A percentile compares a stretch with the other conserved stretches of the same genome.
Evolutionary conservation across 2,113 vertebrate genomes (phyloP).

Genomic region (Aegotheles bennettii): DNA sequence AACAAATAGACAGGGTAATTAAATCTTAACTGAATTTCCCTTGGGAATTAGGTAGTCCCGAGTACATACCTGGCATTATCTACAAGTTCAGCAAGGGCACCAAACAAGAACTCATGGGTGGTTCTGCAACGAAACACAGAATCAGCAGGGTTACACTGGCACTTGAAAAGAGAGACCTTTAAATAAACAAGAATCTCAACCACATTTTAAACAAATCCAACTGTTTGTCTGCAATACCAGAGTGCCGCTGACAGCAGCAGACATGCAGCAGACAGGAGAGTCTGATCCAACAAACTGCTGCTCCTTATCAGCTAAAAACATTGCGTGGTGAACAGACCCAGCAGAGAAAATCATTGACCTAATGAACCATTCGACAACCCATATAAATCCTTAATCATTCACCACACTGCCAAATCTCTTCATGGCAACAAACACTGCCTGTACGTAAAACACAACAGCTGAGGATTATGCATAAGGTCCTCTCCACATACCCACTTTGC

Average conservation of each 20-base stretch:
- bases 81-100: slow-evolving; percentile 95
- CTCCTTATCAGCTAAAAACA: not conserved
- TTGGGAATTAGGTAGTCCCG: not conserved
- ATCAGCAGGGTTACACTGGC: slow-evolving; percentile 5
- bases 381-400: not conserved
- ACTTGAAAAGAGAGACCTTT: not conserved
- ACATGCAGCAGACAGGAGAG: not conserved
- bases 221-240: not conserved
- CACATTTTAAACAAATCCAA: not conserved
- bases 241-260: not conserved
- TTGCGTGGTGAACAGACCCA: accelerated
- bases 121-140: slow-evolving; percentile 81
- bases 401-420: not conserved
- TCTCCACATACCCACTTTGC: not conserved
- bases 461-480: not conserved
- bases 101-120: slow-evolving; percentile 98
- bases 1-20: not conserved
- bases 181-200: not conserved
- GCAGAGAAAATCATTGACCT: not conserved
- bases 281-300: not conserved
- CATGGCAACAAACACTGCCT: not conserved
- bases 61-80: slow-evolving; percentile 95
- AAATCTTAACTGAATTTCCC: not conserved
- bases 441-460: accelerated
- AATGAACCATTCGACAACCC: not conserved